Conservation (phyloP, 1,140 invertebrate genomes). For the Heliconius nattereri region DNA sequence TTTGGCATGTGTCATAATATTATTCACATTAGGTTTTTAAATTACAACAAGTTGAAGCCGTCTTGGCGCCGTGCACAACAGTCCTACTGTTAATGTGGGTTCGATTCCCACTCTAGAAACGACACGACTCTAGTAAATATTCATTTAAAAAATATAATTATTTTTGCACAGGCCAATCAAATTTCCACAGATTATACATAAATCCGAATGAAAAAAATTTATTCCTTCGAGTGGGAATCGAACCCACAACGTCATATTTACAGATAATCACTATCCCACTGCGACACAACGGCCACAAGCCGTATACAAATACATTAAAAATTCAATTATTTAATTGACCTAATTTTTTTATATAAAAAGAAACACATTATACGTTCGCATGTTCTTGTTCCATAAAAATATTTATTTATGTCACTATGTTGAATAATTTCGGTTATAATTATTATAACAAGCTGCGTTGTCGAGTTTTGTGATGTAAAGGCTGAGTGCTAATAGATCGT, state of each 20-base stretch:
- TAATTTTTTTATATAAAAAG: not conserved
- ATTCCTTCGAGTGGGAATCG: not conserved
- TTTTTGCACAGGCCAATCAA: too few species aligned
- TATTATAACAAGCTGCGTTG: not conserved
- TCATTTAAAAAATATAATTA: too few species aligned
- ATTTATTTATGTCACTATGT: not conserved
- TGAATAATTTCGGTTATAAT: slow-evolving; percentile 5
- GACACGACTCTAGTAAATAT: too few species aligned
- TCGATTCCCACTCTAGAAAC: too few species aligned
- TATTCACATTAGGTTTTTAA: not conserved
- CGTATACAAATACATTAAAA: not conserved
- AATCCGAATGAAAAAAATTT: not conserved
- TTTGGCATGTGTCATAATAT: not conserved
- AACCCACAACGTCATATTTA: too few species aligned
- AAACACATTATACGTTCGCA: not conserved
- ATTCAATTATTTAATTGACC: slow-evolving; percentile 5
- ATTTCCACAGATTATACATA: too few species aligned
- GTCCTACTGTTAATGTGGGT: too few species aligned
- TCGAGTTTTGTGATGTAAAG: not conserved
- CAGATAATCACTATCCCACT: not conserved
- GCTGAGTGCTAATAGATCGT: not conserved
- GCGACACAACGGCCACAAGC: not conserved
- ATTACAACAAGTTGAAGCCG: not conserved
- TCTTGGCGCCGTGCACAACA: too few species aligned
- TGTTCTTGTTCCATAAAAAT: slow-evolving; percentile 1